Percentiles rank a stretch among this genome's conserved stretches.
Evolutionary conservation across 1,140 invertebrate species (phyloP).

Genomic region (Brachionus rubens): DNA sequence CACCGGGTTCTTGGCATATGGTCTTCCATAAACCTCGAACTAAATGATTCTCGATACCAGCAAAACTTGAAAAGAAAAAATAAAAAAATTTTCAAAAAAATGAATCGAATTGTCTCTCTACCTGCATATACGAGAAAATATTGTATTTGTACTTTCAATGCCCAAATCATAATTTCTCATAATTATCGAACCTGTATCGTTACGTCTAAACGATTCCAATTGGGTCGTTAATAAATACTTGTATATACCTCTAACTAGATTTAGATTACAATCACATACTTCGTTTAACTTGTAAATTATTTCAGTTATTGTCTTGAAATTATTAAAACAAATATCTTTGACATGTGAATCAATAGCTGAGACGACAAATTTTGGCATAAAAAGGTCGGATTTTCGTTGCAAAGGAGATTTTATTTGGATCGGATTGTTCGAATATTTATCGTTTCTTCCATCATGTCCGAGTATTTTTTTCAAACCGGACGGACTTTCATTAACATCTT

Average conservation of each 20-base stretch:
- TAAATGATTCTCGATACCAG: constrained; percentile 39
- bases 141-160: constrained; percentile 40
- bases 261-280: constrained; percentile 4
- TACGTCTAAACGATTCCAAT: constrained; percentile 21
- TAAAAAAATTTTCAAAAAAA: neutral
- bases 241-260: constrained; percentile 39
- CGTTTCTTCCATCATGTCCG: neutral
- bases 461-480: constrained; percentile 23
- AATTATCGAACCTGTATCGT: constrained; percentile 24
- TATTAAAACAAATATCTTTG: neutral
- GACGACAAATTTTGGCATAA: constrained; percentile 9
- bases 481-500: constrained; percentile 5
- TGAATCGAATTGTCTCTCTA: neutral
- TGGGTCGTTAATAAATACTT: constrained; percentile 39
- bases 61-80: constrained; percentile 6
- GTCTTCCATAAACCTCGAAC: constrained; percentile 40
- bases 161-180: constrained; percentile 34
- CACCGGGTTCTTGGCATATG: constrained; percentile 39
- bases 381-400: constrained; percentile 23
- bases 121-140: constrained; percentile 44
- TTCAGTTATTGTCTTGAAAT: constrained; percentile 19
- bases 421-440: neutral
- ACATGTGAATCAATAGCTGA: constrained; percentile 36
- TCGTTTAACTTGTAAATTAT: constrained; percentile 32
- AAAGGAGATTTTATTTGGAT: constrained; percentile 18